Percentiles rank a stretch among this genome's conserved stretches.
Evolutionary conservation across 2,888 invertebrate species (phyloP).

Genomic region (Apamea anceps): DNA sequence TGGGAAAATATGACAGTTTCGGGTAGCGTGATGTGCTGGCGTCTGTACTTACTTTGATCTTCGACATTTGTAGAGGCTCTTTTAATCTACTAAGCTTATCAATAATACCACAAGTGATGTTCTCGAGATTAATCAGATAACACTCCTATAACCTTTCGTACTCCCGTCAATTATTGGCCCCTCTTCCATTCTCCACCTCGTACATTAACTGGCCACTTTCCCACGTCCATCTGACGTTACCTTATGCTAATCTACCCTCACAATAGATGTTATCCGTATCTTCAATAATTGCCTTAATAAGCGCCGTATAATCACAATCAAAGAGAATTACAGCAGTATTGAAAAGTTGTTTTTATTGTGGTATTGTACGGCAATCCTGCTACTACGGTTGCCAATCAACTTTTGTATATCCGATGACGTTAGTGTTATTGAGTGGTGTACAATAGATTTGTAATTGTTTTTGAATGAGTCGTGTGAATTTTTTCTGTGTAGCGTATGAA

Average conservation of each 20-base stretch:
- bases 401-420: conserved; percentile 73
- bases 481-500: conserved; percentile 44
- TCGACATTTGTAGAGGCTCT: not conserved
- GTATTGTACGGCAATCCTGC: conserved; percentile 70
- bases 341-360: conserved; percentile 78
- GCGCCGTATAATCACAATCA: conserved; percentile 84
- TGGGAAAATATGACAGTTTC: too few relatives aligned
- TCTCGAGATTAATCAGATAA: not conserved
- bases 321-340: conserved; percentile 84
- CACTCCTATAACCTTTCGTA: not conserved
- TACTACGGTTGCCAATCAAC: conserved; percentile 78
- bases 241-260: conserved; percentile 78
- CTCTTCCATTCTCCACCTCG: conserved; percentile 5
- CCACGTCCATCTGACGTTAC: conserved; percentile 76
- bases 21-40: too few relatives aligned
- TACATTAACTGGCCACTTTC: conserved; percentile 55
- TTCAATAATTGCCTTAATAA: conserved; percentile 87
- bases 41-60: not conserved
- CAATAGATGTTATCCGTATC: conserved; percentile 80
- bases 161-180: conserved; percentile 1
- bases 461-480: conserved; percentile 74
- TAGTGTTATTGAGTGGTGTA: conserved; percentile 67
- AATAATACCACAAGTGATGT: not conserved
- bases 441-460: conserved; percentile 81
- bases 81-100: not conserved